Evolutionary conservation across 1,140 invertebrate genomes (phyloP), one percentile per base, ranked within the genome.

Genomic region (Tetragnatha versicolor): DNA sequence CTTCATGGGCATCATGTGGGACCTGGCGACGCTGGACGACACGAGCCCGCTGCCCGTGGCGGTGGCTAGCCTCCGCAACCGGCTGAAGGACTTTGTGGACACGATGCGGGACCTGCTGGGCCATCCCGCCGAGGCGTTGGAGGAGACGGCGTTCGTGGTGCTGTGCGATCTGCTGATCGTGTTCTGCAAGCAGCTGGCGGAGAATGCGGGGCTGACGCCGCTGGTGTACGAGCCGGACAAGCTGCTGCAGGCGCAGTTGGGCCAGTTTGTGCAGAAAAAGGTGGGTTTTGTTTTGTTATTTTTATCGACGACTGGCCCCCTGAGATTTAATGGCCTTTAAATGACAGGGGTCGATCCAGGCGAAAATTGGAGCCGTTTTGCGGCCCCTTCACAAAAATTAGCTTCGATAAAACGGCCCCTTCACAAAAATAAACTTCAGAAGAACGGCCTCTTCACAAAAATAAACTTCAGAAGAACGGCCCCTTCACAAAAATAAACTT

Each of bases 121-220:
- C 60, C 88, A 89, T 72, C 88, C 85, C 39, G 86, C 84, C 69
- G 86, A 86, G 51, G 85, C 84, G 81, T 88, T 89, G 69, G 88
- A 88, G 84, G 89, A 90, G 83, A 89, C 89, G 91, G 94, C 95
- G 0, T 99, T 96, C 85, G 91, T 94, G 42, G 94, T 93, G 14
- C 91, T 99, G 47, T 99, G 97, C 86, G 98, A 99, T 88, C 87
- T 97, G 78, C 87, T 99, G 33, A 92, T 99, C n/a, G 89, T 97
- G 65, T 99, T 98, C 88, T 96, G 95, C 81, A 92, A 93, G 85
- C 93, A 97, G 83, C 85, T 98, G 65, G 88, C 89, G 27, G 87
- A 87, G 35, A 89, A 91, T 82, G 60, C 83, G 53, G 79, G 86
- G 92, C 66, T 88, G 76, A 89, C 90, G 63, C 89, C 91, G 70